Base-by-base conservation (phyloP, 1,140 invertebrate species). In the Cataglyphis hispanica region DNA sequence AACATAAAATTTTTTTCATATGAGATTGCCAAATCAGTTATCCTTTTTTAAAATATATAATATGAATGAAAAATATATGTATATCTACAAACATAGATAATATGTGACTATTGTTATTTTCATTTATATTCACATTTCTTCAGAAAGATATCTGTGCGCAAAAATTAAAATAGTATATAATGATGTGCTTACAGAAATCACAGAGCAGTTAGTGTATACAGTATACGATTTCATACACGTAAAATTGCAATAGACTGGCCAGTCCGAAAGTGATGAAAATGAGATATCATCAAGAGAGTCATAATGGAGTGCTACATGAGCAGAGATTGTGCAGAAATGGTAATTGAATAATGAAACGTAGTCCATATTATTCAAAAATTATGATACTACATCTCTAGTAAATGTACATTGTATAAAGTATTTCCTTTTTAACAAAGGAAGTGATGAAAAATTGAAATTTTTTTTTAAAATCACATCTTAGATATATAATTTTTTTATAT, bases 111-210 rank as follows among this genome's bases (percentile, higher is more conserved):
- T 76, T 66, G 43, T 4, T 50, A 50, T 50, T 4, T 50, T 50
- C 19, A 50, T 50, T 50, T 4, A 50, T 19, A 50, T 50, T 50
- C 46, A 81, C 58, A 31, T 40, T 13, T 78, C 22, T 11, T 27
- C 46, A 60, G 43, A 85, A 64, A 78, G 40, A 43, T 87, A 46
- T 19, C 46, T 85, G 43, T 75, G 66, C n/a, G 69, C 75, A 81
- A 80, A 84, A 85, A 89, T 88, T 90, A 90, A 90, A 88, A 84
- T 90, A 90, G 60, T 87, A 81, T 91, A 89, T 88, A 86, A 90
- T 92, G 87, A 92, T 92, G 76, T 92, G 91, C 77, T 92, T 92
- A 88, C 91, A 92, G 91, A 91, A 92, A 61, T 91, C 89, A 89
- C 86, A 91, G 83, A 86, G 87, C 90, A 92, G 90, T 92, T 92